Evolutionary conservation across 2,113 vertebrate species (phyloP).

Genomic region (Brachyistius frenatus): DNA sequence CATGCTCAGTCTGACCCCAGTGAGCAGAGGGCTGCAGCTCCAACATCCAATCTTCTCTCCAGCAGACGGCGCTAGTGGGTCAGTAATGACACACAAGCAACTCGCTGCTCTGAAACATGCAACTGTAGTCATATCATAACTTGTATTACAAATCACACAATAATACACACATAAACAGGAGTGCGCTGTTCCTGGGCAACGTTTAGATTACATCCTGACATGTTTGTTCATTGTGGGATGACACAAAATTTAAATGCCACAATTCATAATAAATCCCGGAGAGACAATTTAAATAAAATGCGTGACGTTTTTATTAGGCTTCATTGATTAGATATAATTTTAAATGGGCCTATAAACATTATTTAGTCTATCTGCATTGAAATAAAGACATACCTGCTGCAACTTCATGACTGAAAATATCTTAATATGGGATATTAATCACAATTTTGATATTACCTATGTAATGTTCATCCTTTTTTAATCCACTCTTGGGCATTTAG

Average conservation of each 20-base stretch:
- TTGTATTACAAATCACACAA: slow-evolving; percentile 26
- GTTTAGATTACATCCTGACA: background rate
- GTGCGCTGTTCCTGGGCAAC: background rate
- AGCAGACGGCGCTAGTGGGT: slow-evolving; percentile 68
- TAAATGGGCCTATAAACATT: background rate
- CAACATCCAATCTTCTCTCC: slow-evolving; percentile 37
- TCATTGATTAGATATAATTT: background rate
- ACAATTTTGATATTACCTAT: background rate
- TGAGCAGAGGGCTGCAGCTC: too few relatives aligned
- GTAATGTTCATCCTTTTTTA: background rate
- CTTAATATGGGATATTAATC: background rate
- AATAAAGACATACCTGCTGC: slow-evolving; percentile 9
- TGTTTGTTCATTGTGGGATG: background rate
- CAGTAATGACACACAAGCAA: slow-evolving; percentile 16
- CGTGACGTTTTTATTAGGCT: background rate
- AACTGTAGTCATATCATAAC: slow-evolving; percentile 22
- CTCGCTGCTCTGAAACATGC: background rate
- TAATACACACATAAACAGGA: background rate
- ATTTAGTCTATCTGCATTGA: background rate
- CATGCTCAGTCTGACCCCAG: too few relatives aligned
- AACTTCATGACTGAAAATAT: slow-evolving; percentile 1
- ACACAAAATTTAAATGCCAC: background rate
- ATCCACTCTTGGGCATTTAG: background rate
- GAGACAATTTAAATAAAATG: background rate
- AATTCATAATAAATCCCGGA: background rate